Evolutionary conservation across 2,888 invertebrate species (phyloP), one percentile per base, ranked within the genome.

Genomic region (Venusia cambrica): DNA sequence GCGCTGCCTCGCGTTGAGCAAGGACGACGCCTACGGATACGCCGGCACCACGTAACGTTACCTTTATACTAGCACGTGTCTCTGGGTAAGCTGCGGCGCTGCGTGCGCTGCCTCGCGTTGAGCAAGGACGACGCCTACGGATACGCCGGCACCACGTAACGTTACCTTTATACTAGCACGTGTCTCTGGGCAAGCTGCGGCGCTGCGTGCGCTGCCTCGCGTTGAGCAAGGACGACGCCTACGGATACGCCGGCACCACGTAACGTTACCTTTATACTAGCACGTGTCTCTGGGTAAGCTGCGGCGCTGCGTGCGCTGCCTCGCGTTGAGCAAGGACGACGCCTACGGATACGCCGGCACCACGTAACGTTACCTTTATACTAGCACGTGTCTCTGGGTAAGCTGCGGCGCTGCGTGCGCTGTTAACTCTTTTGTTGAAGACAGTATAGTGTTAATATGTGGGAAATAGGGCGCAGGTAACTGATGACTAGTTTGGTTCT

Each of bases 21-120:
- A 80, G 2, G 88, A 90, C 17, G 97, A 97, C 63, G 87, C 91
- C 22, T 90, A 89, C 41, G 92, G 94, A 24, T 95, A 92, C 68
- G 94, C 97, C 49, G 97, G 97, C 3, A 97, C 97, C 5, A 94
- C 96, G 60, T 97, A 93, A 14, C 13, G n/a, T 5, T n/a, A n/a
- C 6, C 4, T 5, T 3, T 4, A 3, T 14, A 5, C 8, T 14
- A n/a, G 10, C 94, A 96, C 59, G 93, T 96, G 1, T 88, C 91
- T 18, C 81, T 95, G 51, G 94, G 95, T 11, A 95, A 94, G 73
- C 78, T 95, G 47, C 92, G 94, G 32, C 88, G 97, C 18, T 89
- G 89, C 28, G 92, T 97, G 10, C 90, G 92, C 13, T 94, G 94
- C 48, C 89, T 95, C 45, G 91, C 90, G 48, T 73, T 95, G 32